Evolutionary conservation across 1,140 invertebrate genomes (phyloP).

Genomic region (Cotesia vestalis): DNA sequence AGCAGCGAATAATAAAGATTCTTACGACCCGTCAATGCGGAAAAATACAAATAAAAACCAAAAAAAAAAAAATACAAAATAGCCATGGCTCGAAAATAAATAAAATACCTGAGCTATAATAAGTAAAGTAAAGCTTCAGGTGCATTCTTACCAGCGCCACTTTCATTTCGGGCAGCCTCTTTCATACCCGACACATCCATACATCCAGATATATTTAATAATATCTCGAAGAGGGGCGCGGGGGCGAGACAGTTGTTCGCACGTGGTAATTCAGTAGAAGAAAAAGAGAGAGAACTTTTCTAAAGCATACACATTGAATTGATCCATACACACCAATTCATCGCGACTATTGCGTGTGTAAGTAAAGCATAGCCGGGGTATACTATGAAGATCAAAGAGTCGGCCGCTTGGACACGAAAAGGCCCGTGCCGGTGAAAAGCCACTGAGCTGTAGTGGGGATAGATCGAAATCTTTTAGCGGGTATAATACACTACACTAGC

Average conservation of each 20-base stretch:
- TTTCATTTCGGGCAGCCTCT: neutral
- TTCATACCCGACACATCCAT: neutral
- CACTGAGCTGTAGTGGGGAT: neutral
- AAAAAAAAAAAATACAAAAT: conserved; percentile 11
- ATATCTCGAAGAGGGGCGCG: neutral
- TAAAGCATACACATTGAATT: too few relatives aligned
- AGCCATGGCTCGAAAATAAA: neutral
- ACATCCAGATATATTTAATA: too few relatives aligned
- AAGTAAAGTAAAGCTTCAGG: conserved; percentile 21
- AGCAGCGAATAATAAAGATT: conserved; percentile 27
- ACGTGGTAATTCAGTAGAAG: neutral
- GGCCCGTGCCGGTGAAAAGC: conserved; percentile 30
- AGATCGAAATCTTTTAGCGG: neutral
- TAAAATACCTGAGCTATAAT: conserved; percentile 32
- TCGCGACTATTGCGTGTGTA: neutral
- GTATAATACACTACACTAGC: neutral
- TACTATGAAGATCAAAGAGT: conserved; percentile 30
- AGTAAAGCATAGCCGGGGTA: conserved; percentile 23
- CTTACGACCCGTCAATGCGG: conserved; percentile 23
- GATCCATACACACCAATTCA: too few relatives aligned
- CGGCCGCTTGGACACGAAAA: conserved; percentile 24
- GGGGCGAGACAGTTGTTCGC: conserved; percentile 2
- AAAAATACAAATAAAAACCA: conserved; percentile 2
- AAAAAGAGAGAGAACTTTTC: neutral
- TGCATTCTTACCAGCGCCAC: conserved; percentile 36